A percentile compares a stretch with the other conserved stretches of the same genome.
phyloP scores from a whole-genome alignment of 2,888 invertebrate genomes.

The Gymnosoma rotundatum region DNA sequence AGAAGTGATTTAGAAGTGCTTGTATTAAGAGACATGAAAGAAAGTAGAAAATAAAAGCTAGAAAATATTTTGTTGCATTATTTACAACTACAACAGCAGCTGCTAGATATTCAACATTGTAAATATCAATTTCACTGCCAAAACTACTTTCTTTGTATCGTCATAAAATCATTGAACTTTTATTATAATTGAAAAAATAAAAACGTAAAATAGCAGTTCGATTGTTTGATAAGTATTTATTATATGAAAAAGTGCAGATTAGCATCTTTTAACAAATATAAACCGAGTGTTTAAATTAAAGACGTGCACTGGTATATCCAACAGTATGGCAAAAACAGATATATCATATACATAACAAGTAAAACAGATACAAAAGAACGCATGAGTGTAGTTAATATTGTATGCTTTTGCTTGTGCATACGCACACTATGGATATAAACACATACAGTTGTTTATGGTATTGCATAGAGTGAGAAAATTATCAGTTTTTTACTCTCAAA shows the following conservation, averaged over 20 bases:
- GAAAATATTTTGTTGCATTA: conserved; percentile 35
- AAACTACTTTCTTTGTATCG: not conserved
- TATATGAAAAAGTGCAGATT: not conserved
- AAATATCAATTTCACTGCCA: conserved; percentile 30
- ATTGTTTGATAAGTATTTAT: conserved; percentile 25
- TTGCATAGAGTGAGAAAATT: too few relatives aligned
- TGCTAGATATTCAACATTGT: conserved; percentile 42
- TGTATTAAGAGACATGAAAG: not conserved
- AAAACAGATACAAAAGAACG: too few relatives aligned
- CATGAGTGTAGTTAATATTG: too few relatives aligned
- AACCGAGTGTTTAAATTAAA: conserved; percentile 1
- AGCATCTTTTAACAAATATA: conserved; percentile 11
- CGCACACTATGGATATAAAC: too few relatives aligned
- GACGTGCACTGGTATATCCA: too few relatives aligned
- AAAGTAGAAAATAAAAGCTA: conserved; percentile 21
- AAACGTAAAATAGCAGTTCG: conserved; percentile 16
- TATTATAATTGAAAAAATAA: conserved; percentile 23
- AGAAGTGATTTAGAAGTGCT: not conserved
- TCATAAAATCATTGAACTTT: conserved; percentile 39
- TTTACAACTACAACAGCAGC: conserved; percentile 39
- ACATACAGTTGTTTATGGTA: too few relatives aligned
- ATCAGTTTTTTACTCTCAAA: too few relatives aligned
- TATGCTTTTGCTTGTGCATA: too few relatives aligned
- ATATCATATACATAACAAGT: too few relatives aligned
- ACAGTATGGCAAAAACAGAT: too few relatives aligned